Evolutionary conservation across 53 echinoderm and acorn worm species (phyloP).

Genomic region (Pentamera pediparva): DNA sequence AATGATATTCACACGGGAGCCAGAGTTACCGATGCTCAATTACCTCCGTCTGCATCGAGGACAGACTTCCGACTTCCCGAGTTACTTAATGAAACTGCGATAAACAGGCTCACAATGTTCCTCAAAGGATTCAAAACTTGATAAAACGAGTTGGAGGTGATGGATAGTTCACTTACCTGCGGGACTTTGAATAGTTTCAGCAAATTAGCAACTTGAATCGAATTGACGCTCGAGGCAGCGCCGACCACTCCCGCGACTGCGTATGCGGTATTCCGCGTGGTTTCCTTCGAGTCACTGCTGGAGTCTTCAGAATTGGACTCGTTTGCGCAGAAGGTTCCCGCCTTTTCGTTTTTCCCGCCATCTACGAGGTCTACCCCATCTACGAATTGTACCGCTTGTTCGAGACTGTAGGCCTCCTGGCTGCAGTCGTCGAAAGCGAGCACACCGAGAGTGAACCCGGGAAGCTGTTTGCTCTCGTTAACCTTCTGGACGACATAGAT

Average conservation of each 20-base stretch:
- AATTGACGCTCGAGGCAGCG: slow-evolving; percentile 63
- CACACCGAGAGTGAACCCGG: slow-evolving; percentile 74
- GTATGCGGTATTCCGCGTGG: neutral
- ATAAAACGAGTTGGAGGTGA: neutral
- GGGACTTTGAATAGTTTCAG: slow-evolving; percentile 94
- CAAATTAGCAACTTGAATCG: slow-evolving; percentile 84
- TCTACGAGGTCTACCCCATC: neutral
- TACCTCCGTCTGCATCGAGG: too few relatives aligned
- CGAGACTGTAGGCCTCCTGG: slow-evolving; percentile 64
- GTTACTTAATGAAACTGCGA: neutral
- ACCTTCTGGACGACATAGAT: slow-evolving; percentile 64
- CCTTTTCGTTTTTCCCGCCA: neutral
- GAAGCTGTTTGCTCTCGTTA: slow-evolving; percentile 60
- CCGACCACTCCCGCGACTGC: slow-evolving; percentile 74
- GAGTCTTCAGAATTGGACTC: neutral
- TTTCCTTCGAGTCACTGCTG: neutral
- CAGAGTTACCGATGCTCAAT: too few relatives aligned
- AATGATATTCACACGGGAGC: too few relatives aligned
- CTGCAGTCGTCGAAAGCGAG: slow-evolving; percentile 85
- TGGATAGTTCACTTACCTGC: slow-evolving; percentile 52
- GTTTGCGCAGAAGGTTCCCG: neutral
- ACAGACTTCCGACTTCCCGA: neutral
- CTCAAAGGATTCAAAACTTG: too few relatives aligned
- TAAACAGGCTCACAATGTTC: neutral
- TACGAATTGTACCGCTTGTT: slow-evolving; percentile 77